phyloP scores from a whole-genome alignment of 2,888 invertebrate genomes.

The Scrobipalpa atriplicella region DNA sequence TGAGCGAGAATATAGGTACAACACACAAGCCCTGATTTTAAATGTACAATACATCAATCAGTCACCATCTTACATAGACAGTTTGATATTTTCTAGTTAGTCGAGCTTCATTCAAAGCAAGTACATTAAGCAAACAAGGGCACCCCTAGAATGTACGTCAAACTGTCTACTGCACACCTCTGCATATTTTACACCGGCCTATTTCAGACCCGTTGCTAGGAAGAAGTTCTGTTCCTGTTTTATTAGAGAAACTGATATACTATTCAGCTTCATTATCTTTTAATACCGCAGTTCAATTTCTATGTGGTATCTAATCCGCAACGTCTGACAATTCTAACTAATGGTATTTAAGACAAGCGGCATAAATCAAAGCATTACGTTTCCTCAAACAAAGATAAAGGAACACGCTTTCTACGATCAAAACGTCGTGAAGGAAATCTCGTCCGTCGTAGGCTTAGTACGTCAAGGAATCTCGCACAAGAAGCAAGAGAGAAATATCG shows the following conservation, averaged over 20 bases:
- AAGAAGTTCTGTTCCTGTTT: not conserved
- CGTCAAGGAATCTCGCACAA: not conserved
- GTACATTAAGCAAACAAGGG: constrained; percentile 21
- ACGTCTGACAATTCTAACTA: not conserved
- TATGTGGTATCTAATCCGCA: not conserved
- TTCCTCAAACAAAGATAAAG: constrained; percentile 5
- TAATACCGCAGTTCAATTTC: not conserved
- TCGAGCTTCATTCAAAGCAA: no score
- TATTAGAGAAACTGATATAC: not conserved
- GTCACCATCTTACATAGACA: no score
- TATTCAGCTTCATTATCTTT: not conserved
- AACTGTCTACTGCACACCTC: not conserved
- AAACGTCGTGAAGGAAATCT: constrained; percentile 4
- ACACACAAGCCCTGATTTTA: no score
- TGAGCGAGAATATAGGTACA: not conserved
- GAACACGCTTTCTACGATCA: constrained; percentile 7
- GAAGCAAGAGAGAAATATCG: constrained; percentile 1
- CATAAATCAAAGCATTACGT: constrained; percentile 6
- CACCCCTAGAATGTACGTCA: constrained; percentile 28
- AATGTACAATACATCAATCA: no score
- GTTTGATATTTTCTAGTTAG: no score
- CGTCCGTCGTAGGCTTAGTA: constrained; percentile 13
- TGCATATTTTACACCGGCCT: constrained; percentile 37
- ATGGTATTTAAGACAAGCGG: not conserved
- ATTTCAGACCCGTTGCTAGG: constrained; percentile 26